Percentiles rank a stretch among this genome's conserved stretches.
Evolutionary conservation across 2,888 invertebrate species (phyloP).

Genomic region (Apamea monoglypha): DNA sequence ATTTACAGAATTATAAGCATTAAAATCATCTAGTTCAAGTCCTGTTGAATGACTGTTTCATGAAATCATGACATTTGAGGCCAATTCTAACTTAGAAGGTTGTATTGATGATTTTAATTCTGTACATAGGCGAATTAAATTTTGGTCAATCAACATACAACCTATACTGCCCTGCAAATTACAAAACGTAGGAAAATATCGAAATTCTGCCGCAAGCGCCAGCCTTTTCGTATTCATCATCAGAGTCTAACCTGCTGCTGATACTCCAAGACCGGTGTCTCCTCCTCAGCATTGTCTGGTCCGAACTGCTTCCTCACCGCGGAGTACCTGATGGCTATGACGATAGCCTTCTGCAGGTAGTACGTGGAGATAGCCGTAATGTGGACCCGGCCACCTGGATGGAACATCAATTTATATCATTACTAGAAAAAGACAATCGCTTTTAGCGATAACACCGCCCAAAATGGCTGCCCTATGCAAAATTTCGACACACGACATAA

Average conservation of each 20-base stretch:
- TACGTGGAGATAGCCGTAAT: conserved; percentile 91
- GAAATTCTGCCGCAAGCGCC: background rate
- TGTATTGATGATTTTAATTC: no score
- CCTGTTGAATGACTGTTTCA: background rate
- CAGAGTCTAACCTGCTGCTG: conserved; percentile 93
- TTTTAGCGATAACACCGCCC: background rate
- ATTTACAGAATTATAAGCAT: no score
- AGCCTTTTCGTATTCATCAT: background rate
- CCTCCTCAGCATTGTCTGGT: conserved; percentile 91
- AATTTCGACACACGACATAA: background rate
- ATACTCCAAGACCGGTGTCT: conserved; percentile 97
- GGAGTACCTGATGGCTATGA: conserved; percentile 96
- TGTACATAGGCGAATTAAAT: background rate
- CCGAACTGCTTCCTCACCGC: conserved; percentile 97
- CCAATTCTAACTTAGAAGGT: background rate
- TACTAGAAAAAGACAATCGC: background rate
- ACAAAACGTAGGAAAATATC: background rate
- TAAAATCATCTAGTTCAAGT: no score
- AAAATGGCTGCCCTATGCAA: background rate
- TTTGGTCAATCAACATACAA: background rate
- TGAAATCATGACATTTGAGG: background rate
- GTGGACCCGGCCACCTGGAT: conserved; percentile 93
- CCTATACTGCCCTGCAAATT: background rate
- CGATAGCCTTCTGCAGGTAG: conserved; percentile 93
- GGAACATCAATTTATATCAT: background rate